These are phyloP conservation scores for Lasioglossum baleicum DNA, from an alignment of 1,140 invertebrate species.

Conservation along the genomic window DNA sequence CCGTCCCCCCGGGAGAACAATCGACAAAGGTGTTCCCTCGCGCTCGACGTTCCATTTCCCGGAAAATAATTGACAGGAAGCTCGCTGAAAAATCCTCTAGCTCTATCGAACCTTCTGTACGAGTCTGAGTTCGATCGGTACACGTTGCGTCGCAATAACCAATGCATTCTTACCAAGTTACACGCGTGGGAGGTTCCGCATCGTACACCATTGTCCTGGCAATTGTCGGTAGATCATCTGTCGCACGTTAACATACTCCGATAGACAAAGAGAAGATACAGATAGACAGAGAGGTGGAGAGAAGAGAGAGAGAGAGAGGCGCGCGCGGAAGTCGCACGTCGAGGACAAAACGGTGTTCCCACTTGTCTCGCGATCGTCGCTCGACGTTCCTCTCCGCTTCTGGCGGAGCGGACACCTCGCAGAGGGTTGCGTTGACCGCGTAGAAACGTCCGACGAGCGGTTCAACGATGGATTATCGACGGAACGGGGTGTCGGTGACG, in stretches of 20 bases:
- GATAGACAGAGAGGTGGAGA: too few relatives aligned
- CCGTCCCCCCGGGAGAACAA: slow-evolving; percentile 18
- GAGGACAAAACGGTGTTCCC: neutral
- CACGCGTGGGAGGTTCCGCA: slow-evolving; percentile 32
- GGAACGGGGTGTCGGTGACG: neutral
- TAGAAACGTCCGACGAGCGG: too few relatives aligned
- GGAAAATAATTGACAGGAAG: neutral
- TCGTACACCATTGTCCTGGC: slow-evolving; percentile 31
- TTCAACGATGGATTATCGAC: neutral
- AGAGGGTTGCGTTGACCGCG: too few relatives aligned
- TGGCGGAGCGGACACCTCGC: neutral
- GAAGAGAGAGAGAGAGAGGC: neutral
- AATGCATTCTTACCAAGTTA: slow-evolving; percentile 39
- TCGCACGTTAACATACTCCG: slow-evolving; percentile 29
- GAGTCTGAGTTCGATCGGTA: neutral
- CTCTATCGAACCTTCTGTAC: neutral
- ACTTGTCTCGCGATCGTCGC: slow-evolving; percentile 1
- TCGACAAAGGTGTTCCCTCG: slow-evolving; percentile 15
- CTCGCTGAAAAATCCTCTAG: slow-evolving; percentile 13
- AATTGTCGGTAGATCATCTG: slow-evolving; percentile 28
- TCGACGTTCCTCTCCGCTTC: neutral
- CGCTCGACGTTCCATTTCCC: neutral
- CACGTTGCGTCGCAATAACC: neutral
- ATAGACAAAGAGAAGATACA: too few relatives aligned
- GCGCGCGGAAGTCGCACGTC: neutral